Base-by-base conservation (phyloP, 2,113 vertebrate genomes). In the Melospiza melodia region DNA sequence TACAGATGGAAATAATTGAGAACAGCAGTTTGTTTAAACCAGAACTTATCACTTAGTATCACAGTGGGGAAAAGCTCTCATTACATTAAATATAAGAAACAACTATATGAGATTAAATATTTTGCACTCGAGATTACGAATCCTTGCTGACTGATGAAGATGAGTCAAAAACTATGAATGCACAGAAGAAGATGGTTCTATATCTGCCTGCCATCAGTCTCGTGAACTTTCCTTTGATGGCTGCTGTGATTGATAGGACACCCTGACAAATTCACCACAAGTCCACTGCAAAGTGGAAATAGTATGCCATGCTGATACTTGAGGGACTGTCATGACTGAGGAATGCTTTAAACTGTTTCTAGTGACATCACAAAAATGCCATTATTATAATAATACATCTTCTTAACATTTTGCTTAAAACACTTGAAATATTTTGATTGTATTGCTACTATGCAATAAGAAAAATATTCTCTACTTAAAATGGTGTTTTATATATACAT, bases 1-100 rank as follows among this genome's bases (percentile, higher is more conserved):
- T 92, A 83, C 89, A 94, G 90, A 94, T 89, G 88, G 86, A 93
- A 95, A 82, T 87, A 95, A 95, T 55, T 94, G 84, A 72, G 84
- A 95, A 91, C 58, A 93, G 84, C 80, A 80, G 88, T 93, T 94
- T 93, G 86, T 87, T 96, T 92, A 95, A 95, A 93, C 18, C 39
- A 80, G 59, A 77, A 95, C 3, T 82, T 89, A 94, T 58, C 82
- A 80, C 75, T 91, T 76, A 48, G 52, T 15, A n/a, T 66, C 49
- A 4, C 21, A 76, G 51, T 9, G 24, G 37, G 74, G 46, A 61
- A 87, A 92, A 94, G 39, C 14, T 21, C 41, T 75, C 69, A 57
- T 41, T 75, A 89, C 18, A 33, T 66, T 75, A 72, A 84, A 65
- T 57, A 37, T 41, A 84, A 68, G 37, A 94, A 92, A 65, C 23